Percentiles rank a stretch among this genome's conserved stretches.
Conservation (phyloP, 30 jellyfish, hydroid and myxozoan genomes). For the Cassiopea andromeda region DNA sequence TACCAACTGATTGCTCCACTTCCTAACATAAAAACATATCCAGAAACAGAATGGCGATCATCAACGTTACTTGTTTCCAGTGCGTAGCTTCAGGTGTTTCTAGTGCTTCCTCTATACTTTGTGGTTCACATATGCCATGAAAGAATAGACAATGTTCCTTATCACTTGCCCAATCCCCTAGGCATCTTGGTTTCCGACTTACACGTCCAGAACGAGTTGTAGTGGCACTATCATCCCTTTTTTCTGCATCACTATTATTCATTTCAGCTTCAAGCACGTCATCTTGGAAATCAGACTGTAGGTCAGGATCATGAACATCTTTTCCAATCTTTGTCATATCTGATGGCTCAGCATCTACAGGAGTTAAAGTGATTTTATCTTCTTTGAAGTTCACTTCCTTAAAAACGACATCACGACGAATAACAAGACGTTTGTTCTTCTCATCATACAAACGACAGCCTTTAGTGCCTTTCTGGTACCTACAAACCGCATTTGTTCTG, state of each 20-base stretch:
- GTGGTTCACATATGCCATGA: background rate
- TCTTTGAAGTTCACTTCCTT: constrained; percentile 14
- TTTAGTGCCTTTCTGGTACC: constrained; percentile 43
- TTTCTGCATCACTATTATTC: background rate
- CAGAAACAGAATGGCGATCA: background rate
- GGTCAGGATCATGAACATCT: background rate
- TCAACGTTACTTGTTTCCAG: background rate
- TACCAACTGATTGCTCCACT: background rate
- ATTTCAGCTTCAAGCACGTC: background rate
- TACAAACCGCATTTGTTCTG: constrained; percentile 43
- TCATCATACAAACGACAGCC: constrained; percentile 44
- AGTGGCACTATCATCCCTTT: background rate
- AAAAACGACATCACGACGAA: constrained; percentile 44
- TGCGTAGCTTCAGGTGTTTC: background rate
- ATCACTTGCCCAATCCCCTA: background rate
- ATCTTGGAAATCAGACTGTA: background rate
- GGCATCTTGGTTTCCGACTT: background rate
- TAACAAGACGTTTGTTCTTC: constrained; percentile 9
- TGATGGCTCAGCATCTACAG: constrained; percentile 41
- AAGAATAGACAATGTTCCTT: background rate
- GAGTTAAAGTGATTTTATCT: background rate
- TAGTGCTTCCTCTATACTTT: background rate
- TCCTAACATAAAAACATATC: background rate
- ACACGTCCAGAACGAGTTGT: background rate
- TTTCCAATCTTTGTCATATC: background rate